Evolutionary conservation across 2,113 vertebrate genomes (phyloP), one percentile per base, ranked within the genome.

Genomic region (Nematolebias whitei): DNA sequence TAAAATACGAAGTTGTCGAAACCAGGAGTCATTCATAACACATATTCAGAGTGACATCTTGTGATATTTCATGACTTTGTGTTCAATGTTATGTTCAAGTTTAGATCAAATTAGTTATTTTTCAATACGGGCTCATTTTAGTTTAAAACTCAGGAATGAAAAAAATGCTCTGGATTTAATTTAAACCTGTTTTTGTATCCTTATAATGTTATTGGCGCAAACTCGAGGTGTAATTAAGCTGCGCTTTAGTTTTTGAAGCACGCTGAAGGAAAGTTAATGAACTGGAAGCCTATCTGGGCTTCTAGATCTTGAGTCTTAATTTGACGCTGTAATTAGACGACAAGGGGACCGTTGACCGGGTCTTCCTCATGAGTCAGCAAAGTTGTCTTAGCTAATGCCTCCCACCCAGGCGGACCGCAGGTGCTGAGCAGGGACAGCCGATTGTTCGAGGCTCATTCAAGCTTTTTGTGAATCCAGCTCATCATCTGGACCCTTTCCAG

Each of bases 401-500:
- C 82, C 74, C 82, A 75, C 82, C 65, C 55, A 58, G 65, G 81
- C 74, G 68, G 68, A 78, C 80, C 76, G 67, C 70, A 69, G 64
- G 52, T 68, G 22, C 80, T 71, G 59, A 73, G 63, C 32, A 39
- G 75, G 77, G 57, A 85, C 43, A 11, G 69, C 67, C 76, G 71
- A 85, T 87, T 88, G 88, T 87, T 67, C 19, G n/a, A 62, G 56
- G 50, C 79, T 68, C 82, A 87, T 88, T 91, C 83, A 84, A 57
- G 54, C 78, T 85, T 63, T 65, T 83, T 87, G 78, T 84, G 60
- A 79, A 70, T 80, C 80, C 72, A 59, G 78, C 86, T 87, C 84
- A 86, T 89, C 86, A 78, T 71, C 73, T 58, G 65, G 62, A 67
- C 70, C 44, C n/a, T 58, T 84, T 84, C 65, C 72, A 73, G 63